These are phyloP conservation scores for Aphidius ervi DNA, from an alignment of 1,140 invertebrate genomes.

Conservation along the genomic window DNA sequence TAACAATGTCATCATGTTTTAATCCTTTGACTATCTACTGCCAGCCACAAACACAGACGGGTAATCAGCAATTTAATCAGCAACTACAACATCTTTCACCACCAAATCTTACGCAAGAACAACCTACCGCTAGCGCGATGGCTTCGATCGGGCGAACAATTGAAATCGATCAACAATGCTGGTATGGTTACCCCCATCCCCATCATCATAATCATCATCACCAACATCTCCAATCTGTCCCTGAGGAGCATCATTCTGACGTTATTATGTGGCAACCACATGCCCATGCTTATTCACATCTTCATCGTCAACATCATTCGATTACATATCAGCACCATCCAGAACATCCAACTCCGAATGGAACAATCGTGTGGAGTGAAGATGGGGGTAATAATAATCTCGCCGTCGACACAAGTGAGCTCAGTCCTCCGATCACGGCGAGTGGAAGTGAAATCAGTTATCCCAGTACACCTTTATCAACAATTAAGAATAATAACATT, in stretches of 20 bases:
- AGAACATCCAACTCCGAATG: conserved; percentile 13
- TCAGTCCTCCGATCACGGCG: conserved; percentile 61
- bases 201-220: conserved; percentile 13
- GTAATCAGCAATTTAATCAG: conserved; percentile 21
- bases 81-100: conserved; percentile 17
- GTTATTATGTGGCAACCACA: conserved; percentile 23
- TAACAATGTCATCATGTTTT: conserved; percentile 33
- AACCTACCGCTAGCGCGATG: conserved; percentile 14
- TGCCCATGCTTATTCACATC: conserved; percentile 40
- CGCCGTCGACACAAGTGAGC: conserved; percentile 37
- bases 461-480: conserved; percentile 49
- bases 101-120: conserved; percentile 16
- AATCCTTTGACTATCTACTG: conserved; percentile 31
- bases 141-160: not conserved
- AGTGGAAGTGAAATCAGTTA: conserved; percentile 65
- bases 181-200: conserved; percentile 11
- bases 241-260: conserved; percentile 29
- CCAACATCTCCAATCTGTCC: conserved; percentile 27
- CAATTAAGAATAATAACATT: conserved; percentile 31
- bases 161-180: conserved; percentile 16
- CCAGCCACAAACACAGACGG: conserved; percentile 25
- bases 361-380: conserved; percentile 35
- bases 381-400: conserved; percentile 29
- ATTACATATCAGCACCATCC: conserved; percentile 26
- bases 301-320: conserved; percentile 35